These are phyloP conservation scores for Papilio dardanus DNA, from an alignment of 1,140 invertebrate species.

Conservation along the genomic window DNA sequence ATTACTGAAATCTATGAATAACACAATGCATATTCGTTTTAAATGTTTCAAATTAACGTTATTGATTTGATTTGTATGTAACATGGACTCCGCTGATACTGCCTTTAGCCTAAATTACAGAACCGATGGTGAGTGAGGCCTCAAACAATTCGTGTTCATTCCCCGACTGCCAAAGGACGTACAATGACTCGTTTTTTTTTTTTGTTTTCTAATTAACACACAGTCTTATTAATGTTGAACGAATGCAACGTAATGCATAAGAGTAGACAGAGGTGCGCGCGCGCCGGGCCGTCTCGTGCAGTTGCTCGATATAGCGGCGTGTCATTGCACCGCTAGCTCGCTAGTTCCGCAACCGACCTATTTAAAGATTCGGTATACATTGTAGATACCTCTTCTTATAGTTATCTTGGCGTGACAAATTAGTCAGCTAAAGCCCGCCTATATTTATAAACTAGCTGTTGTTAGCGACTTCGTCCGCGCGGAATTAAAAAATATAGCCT, in stretches of 20 bases:
- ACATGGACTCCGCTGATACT: too few species aligned
- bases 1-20: background rate
- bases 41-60: background rate
- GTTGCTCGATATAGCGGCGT: constrained; percentile 40
- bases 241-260: too few species aligned
- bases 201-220: background rate
- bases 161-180: background rate
- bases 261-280: background rate
- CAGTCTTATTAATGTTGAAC: too few species aligned
- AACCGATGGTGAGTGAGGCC: background rate
- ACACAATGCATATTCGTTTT: background rate
- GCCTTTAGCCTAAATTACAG: background rate
- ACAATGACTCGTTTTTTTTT: too few species aligned
- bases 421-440: background rate
- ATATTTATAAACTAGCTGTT: background rate
- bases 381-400: background rate
- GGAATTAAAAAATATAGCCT: too few species aligned
- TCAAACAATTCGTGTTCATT: background rate
- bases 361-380: background rate
- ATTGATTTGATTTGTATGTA: too few species aligned
- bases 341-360: constrained; percentile 19
- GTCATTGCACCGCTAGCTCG: constrained; percentile 21
- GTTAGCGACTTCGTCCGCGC: too few species aligned
- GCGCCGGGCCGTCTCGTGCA: constrained; percentile 47
- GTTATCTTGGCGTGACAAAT: background rate